phyloP scores from a whole-genome alignment of 2,113 vertebrate species.

The Sceloporus undulatus region DNA sequence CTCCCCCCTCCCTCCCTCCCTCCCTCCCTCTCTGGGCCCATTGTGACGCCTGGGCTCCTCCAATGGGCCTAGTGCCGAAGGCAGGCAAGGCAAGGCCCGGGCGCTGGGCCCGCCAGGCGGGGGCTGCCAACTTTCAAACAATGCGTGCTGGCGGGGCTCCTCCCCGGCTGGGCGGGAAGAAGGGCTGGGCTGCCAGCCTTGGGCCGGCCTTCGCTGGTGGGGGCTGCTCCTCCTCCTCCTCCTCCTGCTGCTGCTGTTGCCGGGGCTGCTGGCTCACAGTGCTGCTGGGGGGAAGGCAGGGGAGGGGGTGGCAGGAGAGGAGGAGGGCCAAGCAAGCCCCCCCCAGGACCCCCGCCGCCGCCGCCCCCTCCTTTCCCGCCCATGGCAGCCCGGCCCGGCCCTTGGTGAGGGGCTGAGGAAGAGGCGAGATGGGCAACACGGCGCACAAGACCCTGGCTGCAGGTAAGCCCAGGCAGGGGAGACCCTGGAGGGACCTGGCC shows the following conservation, averaged over 20 bases:
- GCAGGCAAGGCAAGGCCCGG: not conserved
- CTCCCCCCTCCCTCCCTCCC: not conserved
- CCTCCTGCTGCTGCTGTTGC: not conserved
- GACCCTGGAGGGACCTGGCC: too few relatives aligned
- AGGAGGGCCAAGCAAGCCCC: not conserved
- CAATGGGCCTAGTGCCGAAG: too few relatives aligned
- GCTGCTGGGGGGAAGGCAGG: not conserved
- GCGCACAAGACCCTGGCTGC: slow-evolving; percentile 71
- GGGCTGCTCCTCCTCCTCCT: not conserved
- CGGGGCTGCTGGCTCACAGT: slow-evolving; percentile 14
- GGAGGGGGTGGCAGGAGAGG: not conserved
- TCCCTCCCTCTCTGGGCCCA: not conserved
- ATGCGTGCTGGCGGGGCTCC: slow-evolving; percentile 32
- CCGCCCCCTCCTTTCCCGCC: not conserved
- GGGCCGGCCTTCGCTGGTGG: slow-evolving; percentile 19
- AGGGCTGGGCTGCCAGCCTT: not conserved
- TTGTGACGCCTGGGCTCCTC: too few relatives aligned
- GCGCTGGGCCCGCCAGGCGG: not conserved
- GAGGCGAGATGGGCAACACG: slow-evolving; percentile 68
- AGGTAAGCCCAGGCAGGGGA: slow-evolving; percentile 52
- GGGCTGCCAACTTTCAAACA: slow-evolving; percentile 45
- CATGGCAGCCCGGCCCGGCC: slow-evolving; percentile 5
- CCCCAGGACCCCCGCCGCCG: not conserved
- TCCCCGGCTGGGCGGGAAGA: slow-evolving; percentile 30
- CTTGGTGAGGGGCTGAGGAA: not conserved